phyloP scores from a whole-genome alignment of 2,797 vertebrate species.

The Muraenolepis orangiensis region DNA sequence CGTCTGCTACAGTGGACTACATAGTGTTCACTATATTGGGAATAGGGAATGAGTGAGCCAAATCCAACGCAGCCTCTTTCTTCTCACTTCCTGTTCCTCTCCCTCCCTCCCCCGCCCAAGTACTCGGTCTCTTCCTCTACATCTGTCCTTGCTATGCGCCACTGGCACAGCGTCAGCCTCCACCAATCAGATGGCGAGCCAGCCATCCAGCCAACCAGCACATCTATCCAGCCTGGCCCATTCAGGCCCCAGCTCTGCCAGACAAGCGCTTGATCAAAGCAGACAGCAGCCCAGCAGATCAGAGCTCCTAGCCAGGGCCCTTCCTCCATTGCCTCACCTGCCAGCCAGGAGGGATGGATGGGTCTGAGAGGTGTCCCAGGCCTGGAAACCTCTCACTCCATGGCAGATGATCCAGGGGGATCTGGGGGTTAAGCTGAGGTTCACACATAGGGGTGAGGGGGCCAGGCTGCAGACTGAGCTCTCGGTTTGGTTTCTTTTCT shows the following conservation, averaged over 20 bases:
- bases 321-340: not conserved
- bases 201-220: too few relatives aligned
- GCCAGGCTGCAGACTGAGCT: not conserved
- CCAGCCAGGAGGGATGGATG: not conserved
- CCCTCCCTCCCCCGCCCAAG: conserved; percentile 20
- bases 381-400: not conserved
- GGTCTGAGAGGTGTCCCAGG: too few relatives aligned
- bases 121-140: conserved; percentile 38
- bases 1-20: too few relatives aligned
- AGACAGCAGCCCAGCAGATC: not conserved
- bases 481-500: not conserved
- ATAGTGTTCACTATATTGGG: not conserved
- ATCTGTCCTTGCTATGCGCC: conserved; percentile 57
- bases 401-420: too few relatives aligned
- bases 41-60: conserved; percentile 13
- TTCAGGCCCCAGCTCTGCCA: not conserved
- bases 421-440: not conserved
- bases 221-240: not conserved
- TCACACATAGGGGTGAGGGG: not conserved
- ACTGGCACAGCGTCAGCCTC: conserved; percentile 35
- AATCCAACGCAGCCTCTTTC: not conserved
- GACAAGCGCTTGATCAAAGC: not conserved
- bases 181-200: conserved; percentile 51
- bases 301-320: not conserved
- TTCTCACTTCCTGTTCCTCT: not conserved